Evolutionary conservation across 1,140 invertebrate genomes (phyloP).

Genomic region (Hestina assimilis): DNA sequence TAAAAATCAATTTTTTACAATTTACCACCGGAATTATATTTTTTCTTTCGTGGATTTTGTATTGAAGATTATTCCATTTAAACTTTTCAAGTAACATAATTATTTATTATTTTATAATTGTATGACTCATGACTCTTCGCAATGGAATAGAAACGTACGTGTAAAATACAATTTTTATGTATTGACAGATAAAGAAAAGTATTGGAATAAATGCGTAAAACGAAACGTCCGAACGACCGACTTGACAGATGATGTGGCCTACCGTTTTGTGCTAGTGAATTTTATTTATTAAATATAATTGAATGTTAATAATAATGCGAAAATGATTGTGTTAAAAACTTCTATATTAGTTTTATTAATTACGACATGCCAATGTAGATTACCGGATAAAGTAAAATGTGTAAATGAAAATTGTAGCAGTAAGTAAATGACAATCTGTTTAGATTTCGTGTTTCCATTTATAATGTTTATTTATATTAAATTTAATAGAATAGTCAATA

Average conservation of each 20-base stretch:
- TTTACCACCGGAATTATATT: too few relatives aligned
- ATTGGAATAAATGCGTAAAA: conserved; percentile 25
- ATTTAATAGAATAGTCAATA: too few relatives aligned
- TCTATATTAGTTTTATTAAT: conserved; percentile 59
- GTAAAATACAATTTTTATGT: too few relatives aligned
- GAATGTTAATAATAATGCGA: conserved; percentile 61
- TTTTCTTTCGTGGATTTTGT: too few relatives aligned
- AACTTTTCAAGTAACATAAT: too few relatives aligned
- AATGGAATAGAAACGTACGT: too few relatives aligned
- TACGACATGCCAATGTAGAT: conserved; percentile 48
- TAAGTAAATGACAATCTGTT: conserved; percentile 49
- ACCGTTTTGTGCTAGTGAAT: conserved; percentile 58
- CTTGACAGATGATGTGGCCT: conserved; percentile 76
- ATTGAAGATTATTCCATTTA: too few relatives aligned
- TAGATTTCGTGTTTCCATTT: conserved; percentile 1
- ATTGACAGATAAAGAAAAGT: too few relatives aligned
- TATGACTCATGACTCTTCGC: too few relatives aligned
- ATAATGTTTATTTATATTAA: too few relatives aligned
- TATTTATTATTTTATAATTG: too few relatives aligned
- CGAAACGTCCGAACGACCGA: conserved; percentile 35
- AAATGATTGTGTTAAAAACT: conserved; percentile 62
- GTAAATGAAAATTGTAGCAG: conserved; percentile 62
- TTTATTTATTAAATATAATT: conserved; percentile 53
- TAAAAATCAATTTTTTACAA: too few relatives aligned
- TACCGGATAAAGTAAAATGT: conserved; percentile 69